Conservation (phyloP, 1,140 invertebrate species). For the Cylas formicarius region DNA sequence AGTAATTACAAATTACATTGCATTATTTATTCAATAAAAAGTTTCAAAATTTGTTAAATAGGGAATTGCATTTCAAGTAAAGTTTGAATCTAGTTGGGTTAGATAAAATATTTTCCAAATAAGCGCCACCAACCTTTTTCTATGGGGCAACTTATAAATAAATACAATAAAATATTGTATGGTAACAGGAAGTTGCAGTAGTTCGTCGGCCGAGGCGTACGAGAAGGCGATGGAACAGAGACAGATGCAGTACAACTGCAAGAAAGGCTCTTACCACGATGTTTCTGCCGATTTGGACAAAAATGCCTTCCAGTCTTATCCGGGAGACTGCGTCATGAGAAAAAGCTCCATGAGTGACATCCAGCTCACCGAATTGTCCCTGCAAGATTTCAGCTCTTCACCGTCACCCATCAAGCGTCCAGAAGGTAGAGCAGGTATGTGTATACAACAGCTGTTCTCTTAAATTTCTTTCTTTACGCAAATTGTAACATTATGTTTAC, state of each 20-base stretch:
- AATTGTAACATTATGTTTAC: too few species aligned
- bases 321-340: slow-evolving; percentile 50
- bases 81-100: too few species aligned
- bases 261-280: slow-evolving; percentile 31
- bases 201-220: slow-evolving; percentile 50
- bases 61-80: too few species aligned
- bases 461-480: too few species aligned
- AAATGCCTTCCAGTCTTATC: slow-evolving; percentile 27
- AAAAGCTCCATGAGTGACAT: slow-evolving; percentile 54
- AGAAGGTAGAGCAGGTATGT: too few species aligned
- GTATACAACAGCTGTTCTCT: too few species aligned
- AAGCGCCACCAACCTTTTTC: not conserved
- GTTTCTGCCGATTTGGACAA: too few species aligned
- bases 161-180: slow-evolving; percentile 1
- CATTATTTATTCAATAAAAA: too few species aligned
- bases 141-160: not conserved
- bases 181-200: slow-evolving; percentile 50
- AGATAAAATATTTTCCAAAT: too few species aligned
- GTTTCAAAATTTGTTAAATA: too few species aligned
- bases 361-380: slow-evolving; percentile 57
- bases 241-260: slow-evolving; percentile 48
- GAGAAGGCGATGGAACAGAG: slow-evolving; percentile 51
- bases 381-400: slow-evolving; percentile 59
- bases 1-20: too few species aligned
- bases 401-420: slow-evolving; percentile 50